Base-by-base conservation (phyloP, 1,140 invertebrate genomes). In the Euura lappo region DNA sequence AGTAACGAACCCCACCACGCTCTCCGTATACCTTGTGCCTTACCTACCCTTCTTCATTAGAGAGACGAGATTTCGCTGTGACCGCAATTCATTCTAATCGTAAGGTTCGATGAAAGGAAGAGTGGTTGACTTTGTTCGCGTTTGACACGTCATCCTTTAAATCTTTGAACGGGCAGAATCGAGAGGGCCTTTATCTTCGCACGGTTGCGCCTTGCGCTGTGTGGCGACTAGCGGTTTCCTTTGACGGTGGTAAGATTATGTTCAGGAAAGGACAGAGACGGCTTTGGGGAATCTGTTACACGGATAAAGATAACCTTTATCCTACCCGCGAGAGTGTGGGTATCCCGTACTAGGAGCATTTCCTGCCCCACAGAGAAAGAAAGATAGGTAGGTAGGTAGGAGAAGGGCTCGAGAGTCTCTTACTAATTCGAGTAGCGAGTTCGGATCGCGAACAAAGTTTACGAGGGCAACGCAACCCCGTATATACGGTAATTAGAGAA, bases 1-100 rank as follows among this genome's bases (percentile, higher is more conserved):
- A 79, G 79, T 84, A 86, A 86, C 83, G 82, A 86, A 85, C 84
- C 82, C 78, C 76, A 74, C 75, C 74, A 77, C 74, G 10, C 13
- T 6, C 13, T 28, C 28, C 28, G 28, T 28, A 28, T 28, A 28
- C 28, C 28, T 28, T 1, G 28, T 28, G 28, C 28, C 51, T 65
- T 75, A 78, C 70, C 75, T 11, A 47, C 69, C 73, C 70, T 71
- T 76, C 72, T 75, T 76, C 69, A 67, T 72, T 73, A 72, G 72
- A 70, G 74, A 72, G 77, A 72, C 76, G 81, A 75, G 79, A 73
- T 76, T 78, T 78, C 10, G 51, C 51, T 1, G 3, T 60, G 3
- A 60, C 13, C 6, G 6, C 51, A n/a, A 60, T 60, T 60, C 51
- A 60, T 60, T 28, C 28, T 28, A 28, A 28, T 28, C 28, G 10